Percentiles rank a stretch among this genome's conserved stretches.
Evolutionary conservation across 2,797 vertebrate species (phyloP).

Genomic region (Onychomys torridus): DNA sequence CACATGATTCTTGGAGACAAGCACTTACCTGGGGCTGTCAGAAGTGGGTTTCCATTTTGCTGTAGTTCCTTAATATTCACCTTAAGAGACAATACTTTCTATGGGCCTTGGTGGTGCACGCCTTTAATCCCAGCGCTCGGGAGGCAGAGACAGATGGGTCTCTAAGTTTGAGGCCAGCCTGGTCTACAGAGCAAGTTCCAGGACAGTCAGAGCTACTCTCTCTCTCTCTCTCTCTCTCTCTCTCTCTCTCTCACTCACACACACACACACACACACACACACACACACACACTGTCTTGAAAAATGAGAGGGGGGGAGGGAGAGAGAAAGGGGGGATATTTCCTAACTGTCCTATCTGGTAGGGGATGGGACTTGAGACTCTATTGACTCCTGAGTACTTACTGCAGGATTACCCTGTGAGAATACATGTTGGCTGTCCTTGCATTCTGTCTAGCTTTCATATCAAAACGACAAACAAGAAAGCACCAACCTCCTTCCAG

Average conservation of each 20-base stretch:
- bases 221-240: too few relatives aligned
- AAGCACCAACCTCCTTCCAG: not conserved
- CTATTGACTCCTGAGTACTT: not conserved
- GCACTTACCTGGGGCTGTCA: not conserved
- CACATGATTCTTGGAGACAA: not conserved
- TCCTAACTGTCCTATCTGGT: not conserved
- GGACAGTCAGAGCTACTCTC: not conserved
- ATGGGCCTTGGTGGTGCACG: not conserved
- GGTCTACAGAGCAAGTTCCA: not conserved
- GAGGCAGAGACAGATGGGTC: not conserved
- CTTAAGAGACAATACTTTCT: not conserved
- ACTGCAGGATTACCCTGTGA: not conserved
- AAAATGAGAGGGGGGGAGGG: not conserved
- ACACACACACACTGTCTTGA: not conserved
- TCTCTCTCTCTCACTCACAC: not conserved
- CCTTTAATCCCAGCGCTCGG: not conserved
- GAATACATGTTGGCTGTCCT: not conserved
- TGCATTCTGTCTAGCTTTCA: not conserved
- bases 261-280: too few relatives aligned
- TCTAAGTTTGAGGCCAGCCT: not conserved
- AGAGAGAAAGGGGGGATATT: not conserved
- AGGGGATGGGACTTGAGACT: not conserved
- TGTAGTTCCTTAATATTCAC: not conserved
- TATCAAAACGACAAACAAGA: not conserved
- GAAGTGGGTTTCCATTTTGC: not conserved